Conservation (phyloP, 2,113 vertebrate species). For the Xyliphius kryptos region DNA sequence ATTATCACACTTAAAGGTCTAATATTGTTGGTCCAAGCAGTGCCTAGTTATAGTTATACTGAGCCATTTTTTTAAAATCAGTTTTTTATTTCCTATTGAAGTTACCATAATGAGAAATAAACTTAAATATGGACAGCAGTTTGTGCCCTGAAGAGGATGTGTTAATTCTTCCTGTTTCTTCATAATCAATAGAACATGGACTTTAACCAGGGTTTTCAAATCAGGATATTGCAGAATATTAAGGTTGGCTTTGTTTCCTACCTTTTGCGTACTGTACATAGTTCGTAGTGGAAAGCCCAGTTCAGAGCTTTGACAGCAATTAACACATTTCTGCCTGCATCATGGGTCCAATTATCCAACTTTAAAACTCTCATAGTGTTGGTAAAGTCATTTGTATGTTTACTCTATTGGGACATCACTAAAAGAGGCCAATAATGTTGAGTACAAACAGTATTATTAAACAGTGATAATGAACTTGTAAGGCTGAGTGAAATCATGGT, state of each 20-base stretch:
- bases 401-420: constrained; percentile 21
- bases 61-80: too few species aligned
- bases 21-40: too few species aligned
- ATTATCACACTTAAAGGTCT: too few species aligned
- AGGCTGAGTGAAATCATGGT: constrained; percentile 17
- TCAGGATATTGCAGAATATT: not conserved
- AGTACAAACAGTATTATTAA: constrained; percentile 22
- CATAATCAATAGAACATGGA: too few species aligned
- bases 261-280: constrained; percentile 14
- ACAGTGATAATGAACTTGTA: constrained; percentile 30
- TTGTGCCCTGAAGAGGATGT: too few species aligned
- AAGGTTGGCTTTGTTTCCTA: not conserved
- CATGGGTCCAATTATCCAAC: constrained; percentile 20
- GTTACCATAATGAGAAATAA: too few species aligned
- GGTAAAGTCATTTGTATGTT: constrained; percentile 24
- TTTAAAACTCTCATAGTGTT: constrained; percentile 16
- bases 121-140: too few species aligned
- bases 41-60: too few species aligned
- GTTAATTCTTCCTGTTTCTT: too few species aligned
- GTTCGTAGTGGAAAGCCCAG: not conserved
- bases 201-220: not conserved
- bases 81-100: too few species aligned
- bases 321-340: constrained; percentile 25
- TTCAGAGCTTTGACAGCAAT: constrained; percentile 15
- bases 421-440: constrained; percentile 13